Base-by-base conservation (phyloP, 2,888 invertebrate genomes). In the Iselma pallidipennis region DNA sequence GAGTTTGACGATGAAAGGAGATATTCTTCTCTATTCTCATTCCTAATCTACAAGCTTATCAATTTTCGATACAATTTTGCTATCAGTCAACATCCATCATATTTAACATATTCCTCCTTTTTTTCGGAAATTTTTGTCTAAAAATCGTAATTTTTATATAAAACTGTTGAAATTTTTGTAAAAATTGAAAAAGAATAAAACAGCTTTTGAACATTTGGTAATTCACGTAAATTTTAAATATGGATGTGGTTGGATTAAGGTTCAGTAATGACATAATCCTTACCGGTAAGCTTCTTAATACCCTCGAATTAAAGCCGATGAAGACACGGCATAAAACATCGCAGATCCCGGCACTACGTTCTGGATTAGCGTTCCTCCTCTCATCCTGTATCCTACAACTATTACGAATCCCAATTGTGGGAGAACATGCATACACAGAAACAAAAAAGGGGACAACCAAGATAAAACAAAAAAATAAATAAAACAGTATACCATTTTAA, bases 211-310 rank as follows among this genome's bases (percentile, higher is more conserved):
- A 26, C 26, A 45, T 48, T 45, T 6, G 28, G 63, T 63, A 65
- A 68, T 68, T 68, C 63, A 57, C 71, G 74, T 74, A 73, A 76
- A 75, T 77, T 76, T 76, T 75, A 77, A 76, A 77, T 71, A 72
- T 77, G 75, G 72, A 74, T 72, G 76, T 67, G 73, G 75, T 71
- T 57, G 76, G 74, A 75, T 72, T 76, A 71, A 67, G 71, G 72
- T 68, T 67, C 69, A 65, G 73, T 77, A 78, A 77, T 76, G 74
- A 77, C 75, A 76, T 78, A 78, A 78, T 78, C 77, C 78, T 63
- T 62, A 67, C 68, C 74, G 75, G 75, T 78, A 78, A 78, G 72
- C 76, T 74, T 65, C 68, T 71, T 77, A 76, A 78, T 76, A 69
- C 76, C 75, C 68, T 71, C 71, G 77, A 76, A 77, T 77, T 77